Evolutionary conservation across 2,797 vertebrate species (phyloP).

Genomic region (Rallus crepitans): DNA sequence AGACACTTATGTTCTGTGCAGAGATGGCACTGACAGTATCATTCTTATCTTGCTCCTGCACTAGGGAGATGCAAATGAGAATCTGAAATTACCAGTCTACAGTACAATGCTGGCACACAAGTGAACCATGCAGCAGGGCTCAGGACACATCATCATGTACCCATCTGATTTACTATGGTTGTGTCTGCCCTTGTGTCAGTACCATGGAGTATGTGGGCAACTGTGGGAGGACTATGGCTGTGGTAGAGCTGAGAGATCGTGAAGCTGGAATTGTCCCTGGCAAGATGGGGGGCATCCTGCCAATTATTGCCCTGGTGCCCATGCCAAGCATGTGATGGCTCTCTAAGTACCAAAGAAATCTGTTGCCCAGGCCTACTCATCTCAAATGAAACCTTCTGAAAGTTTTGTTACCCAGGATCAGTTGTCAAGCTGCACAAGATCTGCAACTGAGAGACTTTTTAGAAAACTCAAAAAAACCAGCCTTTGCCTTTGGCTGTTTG

Average conservation of each 20-base stretch:
- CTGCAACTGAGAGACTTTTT: not conserved
- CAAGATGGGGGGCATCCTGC: not conserved
- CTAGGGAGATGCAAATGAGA: not conserved
- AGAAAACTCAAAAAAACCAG: not conserved
- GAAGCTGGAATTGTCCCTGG: not conserved
- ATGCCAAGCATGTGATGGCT: not conserved
- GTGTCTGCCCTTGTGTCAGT: not conserved
- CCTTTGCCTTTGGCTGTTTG: not conserved
- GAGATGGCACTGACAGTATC: not conserved
- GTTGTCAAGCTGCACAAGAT: not conserved
- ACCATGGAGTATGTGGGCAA: not conserved
- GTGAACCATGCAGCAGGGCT: accelerated
- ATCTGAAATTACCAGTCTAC: not conserved
- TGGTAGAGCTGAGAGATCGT: not conserved
- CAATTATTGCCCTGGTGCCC: not conserved
- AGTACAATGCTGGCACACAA: not conserved
- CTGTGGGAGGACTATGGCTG: not conserved
- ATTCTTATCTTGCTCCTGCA: not conserved
- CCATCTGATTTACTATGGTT: not conserved
- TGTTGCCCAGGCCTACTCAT: not conserved
- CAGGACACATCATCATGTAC: not conserved
- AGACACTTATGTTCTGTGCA: not conserved
- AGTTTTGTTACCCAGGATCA: not conserved
- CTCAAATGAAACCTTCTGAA: not conserved
- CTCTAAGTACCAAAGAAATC: not conserved